Evolutionary conservation across 2,888 invertebrate species (phyloP), one percentile per base, ranked within the genome.

Genomic region (Trissolcus brochymenae): DNA sequence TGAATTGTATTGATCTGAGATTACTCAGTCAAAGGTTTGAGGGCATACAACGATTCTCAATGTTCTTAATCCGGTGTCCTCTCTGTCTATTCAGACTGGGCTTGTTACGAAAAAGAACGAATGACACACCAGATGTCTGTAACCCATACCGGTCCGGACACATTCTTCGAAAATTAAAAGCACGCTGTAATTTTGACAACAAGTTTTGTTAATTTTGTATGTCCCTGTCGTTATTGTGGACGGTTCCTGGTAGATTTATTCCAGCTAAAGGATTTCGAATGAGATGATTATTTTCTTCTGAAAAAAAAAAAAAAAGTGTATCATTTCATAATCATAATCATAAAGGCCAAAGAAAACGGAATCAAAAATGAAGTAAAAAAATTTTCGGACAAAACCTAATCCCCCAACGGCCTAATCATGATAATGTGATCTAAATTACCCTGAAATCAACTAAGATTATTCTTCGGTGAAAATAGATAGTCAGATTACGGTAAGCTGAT

Each of bases 1-100:
- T 64, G 72, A 73, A 60, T 73, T 50, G 66, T 66, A 73, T 73
- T 60, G 60, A 73, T 65, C 73, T 66, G 54, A 55, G 73, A 73
- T 73, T 73, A 55, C 49, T n/a, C 65, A 54, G 73, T 65, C 73
- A 73, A 66, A 73, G 73, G 66, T 73, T 73, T 66, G 50, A 46
- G 51, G 56, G 46, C 49, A 46, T 59, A 67, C 67, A 74, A 74
- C 61, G 74, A 74, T 73, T 41, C 11, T 49, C 74, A 57, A 67
- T 67, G 62, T 74, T 62, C 67, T 67, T 74, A 61, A 74, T 67
- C 67, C 1, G 35, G 57, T 67, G 62, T 74, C 67, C 67, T 68
- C 57, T 74, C 62, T 67, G 67, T 74, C 67, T 74, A 67, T 74
- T 66, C 66, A 74, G 35, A 21, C 16, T 7, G 53, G 25, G 35